Percentiles rank a stretch among this genome's conserved stretches.
phyloP scores from a whole-genome alignment of 2,888 invertebrate genomes.

The Xestia ashworthii region DNA sequence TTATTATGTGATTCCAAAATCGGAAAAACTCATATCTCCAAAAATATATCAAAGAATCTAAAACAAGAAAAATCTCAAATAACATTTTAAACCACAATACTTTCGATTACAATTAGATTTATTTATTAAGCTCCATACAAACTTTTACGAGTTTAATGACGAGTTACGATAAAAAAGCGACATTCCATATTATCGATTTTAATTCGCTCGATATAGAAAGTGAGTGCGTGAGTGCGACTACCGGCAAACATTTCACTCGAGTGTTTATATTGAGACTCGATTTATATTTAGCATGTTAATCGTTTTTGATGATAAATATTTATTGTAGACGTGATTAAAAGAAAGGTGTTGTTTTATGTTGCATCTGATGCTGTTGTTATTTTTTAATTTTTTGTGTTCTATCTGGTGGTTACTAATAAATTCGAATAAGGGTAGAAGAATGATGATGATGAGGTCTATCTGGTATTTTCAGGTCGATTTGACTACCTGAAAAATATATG shows the following conservation, averaged over 20 bases:
- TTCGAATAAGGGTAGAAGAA: background rate
- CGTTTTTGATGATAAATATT: conserved; percentile 56
- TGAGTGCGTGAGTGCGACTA: conserved; percentile 72
- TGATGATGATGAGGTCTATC: background rate
- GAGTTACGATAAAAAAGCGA: conserved; percentile 53
- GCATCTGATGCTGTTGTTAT: background rate
- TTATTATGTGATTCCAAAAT: background rate
- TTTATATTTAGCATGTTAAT: conserved; percentile 65
- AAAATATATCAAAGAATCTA: background rate
- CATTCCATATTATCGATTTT: conserved; percentile 67
- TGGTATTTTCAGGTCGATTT: background rate
- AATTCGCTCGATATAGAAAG: conserved; percentile 79
- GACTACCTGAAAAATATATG: background rate
- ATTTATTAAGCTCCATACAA: conserved; percentile 20
- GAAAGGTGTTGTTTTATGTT: background rate
- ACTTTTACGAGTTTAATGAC: conserved; percentile 39
- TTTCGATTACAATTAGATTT: conserved; percentile 40
- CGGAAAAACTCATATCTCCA: background rate
- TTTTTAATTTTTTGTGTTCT: no score
- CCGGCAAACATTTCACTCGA: conserved; percentile 64
- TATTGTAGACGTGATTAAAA: conserved; percentile 34
- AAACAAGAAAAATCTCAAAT: background rate
- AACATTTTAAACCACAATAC: background rate
- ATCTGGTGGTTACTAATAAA: background rate
- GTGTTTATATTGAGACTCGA: conserved; percentile 63